phyloP scores from a whole-genome alignment of 2,888 invertebrate genomes.

The Nymphalis c-album region DNA sequence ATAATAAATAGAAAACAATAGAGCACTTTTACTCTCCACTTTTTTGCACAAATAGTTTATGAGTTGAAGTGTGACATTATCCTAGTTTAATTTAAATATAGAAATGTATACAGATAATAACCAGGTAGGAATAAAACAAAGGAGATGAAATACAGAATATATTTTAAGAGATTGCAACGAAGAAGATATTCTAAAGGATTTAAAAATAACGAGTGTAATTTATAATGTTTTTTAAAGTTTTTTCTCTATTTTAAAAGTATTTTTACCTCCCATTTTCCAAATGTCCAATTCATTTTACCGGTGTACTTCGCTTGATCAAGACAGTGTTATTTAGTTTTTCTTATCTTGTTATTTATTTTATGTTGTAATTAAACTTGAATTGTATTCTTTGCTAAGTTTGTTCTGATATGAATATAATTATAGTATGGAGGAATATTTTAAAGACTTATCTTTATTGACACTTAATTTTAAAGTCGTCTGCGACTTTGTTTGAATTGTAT shows the following conservation, averaged over 20 bases:
- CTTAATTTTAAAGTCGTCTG: no score
- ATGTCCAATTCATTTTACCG: conserved; percentile 35
- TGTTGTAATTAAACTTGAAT: not conserved
- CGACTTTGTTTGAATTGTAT: no score
- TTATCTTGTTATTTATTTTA: not conserved
- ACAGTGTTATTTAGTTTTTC: conserved; percentile 21
- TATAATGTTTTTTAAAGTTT: conserved; percentile 24
- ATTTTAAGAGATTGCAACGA: conserved; percentile 3
- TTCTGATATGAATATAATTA: no score
- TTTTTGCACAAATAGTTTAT: no score
- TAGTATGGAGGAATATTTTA: no score
- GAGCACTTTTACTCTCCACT: no score
- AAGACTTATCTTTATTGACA: no score
- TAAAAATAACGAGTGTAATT: not conserved
- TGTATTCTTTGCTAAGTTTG: not conserved
- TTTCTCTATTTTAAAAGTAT: conserved; percentile 23
- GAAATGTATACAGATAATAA: no score
- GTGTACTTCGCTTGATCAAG: conserved; percentile 27
- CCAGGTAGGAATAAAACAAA: no score
- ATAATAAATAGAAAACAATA: no score
- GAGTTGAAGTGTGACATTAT: no score
- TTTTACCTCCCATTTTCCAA: conserved; percentile 29
- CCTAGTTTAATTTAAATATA: no score
- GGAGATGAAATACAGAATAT: not conserved
- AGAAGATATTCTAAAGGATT: conserved; percentile 5